Evolutionary conservation across 1,140 invertebrate species (phyloP).

Genomic region (Neodiprion fabricii): DNA sequence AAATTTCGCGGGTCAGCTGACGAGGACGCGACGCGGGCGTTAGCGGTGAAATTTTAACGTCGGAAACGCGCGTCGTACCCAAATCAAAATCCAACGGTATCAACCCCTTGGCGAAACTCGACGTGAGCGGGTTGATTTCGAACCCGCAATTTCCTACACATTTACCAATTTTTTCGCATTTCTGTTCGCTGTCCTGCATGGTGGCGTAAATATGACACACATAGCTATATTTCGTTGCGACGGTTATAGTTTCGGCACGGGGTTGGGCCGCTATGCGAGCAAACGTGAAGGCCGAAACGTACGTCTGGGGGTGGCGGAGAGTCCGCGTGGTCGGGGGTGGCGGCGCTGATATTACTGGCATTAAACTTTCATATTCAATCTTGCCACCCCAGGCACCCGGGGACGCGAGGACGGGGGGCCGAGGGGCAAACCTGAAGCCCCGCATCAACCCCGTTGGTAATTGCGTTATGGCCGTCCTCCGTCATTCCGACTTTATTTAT

Average conservation of each 20-base stretch:
- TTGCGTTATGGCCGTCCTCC: background rate
- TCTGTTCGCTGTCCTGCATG: no score
- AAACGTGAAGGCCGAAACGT: background rate
- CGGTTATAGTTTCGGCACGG: background rate
- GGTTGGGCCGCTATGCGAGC: background rate
- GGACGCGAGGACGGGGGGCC: background rate
- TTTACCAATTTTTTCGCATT: no score
- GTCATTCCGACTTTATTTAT: constrained; percentile 16
- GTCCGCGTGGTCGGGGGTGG: constrained; percentile 27
- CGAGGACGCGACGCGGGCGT: no score
- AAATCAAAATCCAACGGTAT: background rate
- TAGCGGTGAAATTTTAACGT: background rate
- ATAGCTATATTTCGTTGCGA: no score
- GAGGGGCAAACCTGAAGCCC: background rate
- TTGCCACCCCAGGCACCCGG: constrained; percentile 41
- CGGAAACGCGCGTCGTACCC: background rate
- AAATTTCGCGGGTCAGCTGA: background rate
- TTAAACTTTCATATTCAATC: constrained; percentile 59
- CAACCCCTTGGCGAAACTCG: background rate
- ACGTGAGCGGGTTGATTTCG: background rate
- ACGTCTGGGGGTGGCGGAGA: background rate
- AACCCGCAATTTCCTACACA: background rate
- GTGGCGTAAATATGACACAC: no score
- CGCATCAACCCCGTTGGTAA: background rate
- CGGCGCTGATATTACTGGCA: constrained; percentile 54